Evolutionary conservation across 92 coral and sea anemone species (phyloP), one percentile per base, ranked within the genome.

Genomic region (Epizoanthus illoricatus): DNA sequence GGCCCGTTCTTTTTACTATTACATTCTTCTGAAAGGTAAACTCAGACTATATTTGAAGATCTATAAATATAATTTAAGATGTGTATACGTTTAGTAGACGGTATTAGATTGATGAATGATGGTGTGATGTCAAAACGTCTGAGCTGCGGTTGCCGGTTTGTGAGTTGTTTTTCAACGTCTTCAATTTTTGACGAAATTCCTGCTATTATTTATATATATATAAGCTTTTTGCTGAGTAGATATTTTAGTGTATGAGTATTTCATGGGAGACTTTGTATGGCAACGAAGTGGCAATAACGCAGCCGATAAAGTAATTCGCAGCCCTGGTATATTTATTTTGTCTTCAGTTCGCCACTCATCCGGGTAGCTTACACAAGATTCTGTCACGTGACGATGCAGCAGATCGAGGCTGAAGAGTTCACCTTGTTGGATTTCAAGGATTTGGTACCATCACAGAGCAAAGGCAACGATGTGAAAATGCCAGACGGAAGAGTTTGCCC

Each of bases 401-500:
- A 84, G 73, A 72, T 87, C 79, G 91, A 86, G 74, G 68, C 69
- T 33, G 91, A 90, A 40, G 91, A 85, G 36, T 93, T 90, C 88
- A 89, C 92, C 41, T 28, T 93, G 70, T 82, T 93, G 73, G 92
- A 87, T 16, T 41, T 90, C 54, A 92, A 88, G 74, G 42, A 65
- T 73, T 85, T 90, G 82, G 80, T 52, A 9, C 84, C 71, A 74
- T 73, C 86, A 87, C 90, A 86, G 84, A 91, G 57, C 64, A 85
- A 73, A 85, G 86, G 84, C 55, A 39, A 71, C n/a, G 69, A 74
- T 63, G 81, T 81, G 58, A 89, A 60, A 40, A 97, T 97, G 99
- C 99, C 98, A 24, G 99, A 97, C 98, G 97, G 98, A 65, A 94
- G 94, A 69, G 94, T 88, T 85, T 94, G 95, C 94, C 92, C 99